Evolutionary conservation across 2,888 invertebrate genomes (phyloP), one percentile per base, ranked within the genome.

Genomic region (Zaprionus bogoriensis): DNA sequence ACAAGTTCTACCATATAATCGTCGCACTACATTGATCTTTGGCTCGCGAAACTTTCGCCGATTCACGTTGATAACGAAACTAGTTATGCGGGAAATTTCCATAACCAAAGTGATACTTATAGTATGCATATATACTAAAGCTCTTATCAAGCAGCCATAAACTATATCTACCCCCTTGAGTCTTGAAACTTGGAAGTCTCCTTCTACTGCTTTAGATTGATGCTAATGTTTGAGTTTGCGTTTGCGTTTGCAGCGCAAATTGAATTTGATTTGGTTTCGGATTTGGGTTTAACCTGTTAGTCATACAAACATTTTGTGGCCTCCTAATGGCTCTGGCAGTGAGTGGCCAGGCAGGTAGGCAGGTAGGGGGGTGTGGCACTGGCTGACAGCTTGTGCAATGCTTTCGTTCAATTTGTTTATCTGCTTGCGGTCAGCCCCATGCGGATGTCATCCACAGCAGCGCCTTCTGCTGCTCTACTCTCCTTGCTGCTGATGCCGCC

Each of bases 321-420:
- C 3, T 5, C 28, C 12, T 10, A 12, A 10, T 19, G 7, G 2
- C 23, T 12, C n/a, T n/a, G 32, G 6, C 0, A 19, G 22, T 12
- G 12, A 9, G 32, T 1, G 32, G 14, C 12, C 1, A 9, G n/a
- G 14, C 1, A 32, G 32, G 32, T 2, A n/a, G 32, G 3, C 3
- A 36, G 32, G 12, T 14, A 0, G 27, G 27, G 27, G n/a, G 1
- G 27, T 0, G 2, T 32, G 32, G 14, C 17, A 17, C 22, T 38
- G 17, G n/a, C 14, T 3, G 19, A 22, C 20, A 17, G 36, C 22
- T 44, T 57, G 12, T 66, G 44, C 51, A 48, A 38, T 65, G 9
- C 54, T 66, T 66, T 54, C 47, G 41, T 52, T 66, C 50, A 47
- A 47, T 48, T 63, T 67, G 45, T 57, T 45, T 42, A 47, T 42